Evolutionary conservation across 2,113 vertebrate species (phyloP), one percentile per base, ranked within the genome.

Genomic region (Eonycteris spelaea): DNA sequence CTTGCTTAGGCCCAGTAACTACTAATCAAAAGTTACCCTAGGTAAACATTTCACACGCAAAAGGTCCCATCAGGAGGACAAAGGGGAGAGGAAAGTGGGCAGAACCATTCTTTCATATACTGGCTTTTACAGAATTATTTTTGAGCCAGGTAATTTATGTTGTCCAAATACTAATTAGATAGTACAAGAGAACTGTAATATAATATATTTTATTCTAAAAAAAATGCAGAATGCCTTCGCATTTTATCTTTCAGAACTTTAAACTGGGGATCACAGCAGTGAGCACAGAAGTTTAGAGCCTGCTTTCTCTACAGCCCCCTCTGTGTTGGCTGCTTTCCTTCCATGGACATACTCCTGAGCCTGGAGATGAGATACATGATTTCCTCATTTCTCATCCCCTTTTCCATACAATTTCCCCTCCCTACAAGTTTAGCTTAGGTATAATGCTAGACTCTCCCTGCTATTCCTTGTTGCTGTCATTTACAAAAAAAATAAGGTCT

Each of bases 291-390:
- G 18, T 21, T 13, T 12, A 10, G 6, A 67, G 28, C 5, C 70
- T 19, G 3, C 22, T 19, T 28, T 61, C 55, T 38, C 53, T 9
- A 8, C 28, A 6, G 33, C 33, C 28, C 48, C 45, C 48, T 48
- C 48, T 5, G 13, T 14, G 1, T 14, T 38, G 13, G 53, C 61
- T 87, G 2, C 19, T 51, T 33, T 30, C 35, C 48, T 78, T 48
- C n/a, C 2, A 1, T 0, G 0, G 30, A 12, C 3, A 10, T 3
- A 22, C 5, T 30, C 26, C 70, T 30, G 43, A 77, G 21, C 30
- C 38, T 90, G 43, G 40, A 78, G 16, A 26, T 11, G 67, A 80
- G 21, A 6, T 4, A 12, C 55, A 13, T 6, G 11, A 15, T 16
- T 33, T 59, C 35, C 18, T 30, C 6, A 11, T 7, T 16, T 57